Evolutionary conservation across 2,113 vertebrate species (phyloP).

Genomic region (Tor tambroides): DNA sequence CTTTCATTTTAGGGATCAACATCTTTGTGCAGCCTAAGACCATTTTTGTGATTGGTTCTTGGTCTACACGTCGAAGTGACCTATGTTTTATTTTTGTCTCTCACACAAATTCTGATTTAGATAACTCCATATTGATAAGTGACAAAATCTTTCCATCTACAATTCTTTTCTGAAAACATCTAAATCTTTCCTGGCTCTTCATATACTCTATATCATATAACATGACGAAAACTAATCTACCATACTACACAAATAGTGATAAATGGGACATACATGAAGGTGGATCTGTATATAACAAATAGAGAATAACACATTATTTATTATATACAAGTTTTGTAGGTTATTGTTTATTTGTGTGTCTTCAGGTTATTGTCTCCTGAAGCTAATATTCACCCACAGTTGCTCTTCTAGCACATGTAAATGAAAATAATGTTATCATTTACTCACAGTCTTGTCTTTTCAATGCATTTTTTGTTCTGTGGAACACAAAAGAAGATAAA

Average conservation of each 20-base stretch:
- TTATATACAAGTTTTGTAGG: not conserved
- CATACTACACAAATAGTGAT: not conserved
- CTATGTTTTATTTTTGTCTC: not conserved
- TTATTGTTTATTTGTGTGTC: not conserved
- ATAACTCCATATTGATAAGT: not conserved
- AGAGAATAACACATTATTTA: not conserved
- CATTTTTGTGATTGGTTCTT: not conserved
- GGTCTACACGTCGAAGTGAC: not conserved
- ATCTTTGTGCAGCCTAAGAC: slow-evolving; percentile 5
- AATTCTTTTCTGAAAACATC: not conserved
- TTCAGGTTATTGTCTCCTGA: not conserved
- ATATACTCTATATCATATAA: not conserved
- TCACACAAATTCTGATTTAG: not conserved
- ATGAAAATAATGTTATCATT: not conserved
- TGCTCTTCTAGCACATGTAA: not conserved
- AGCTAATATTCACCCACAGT: not conserved
- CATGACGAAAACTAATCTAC: not conserved
- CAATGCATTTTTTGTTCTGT: not conserved
- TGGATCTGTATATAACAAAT: not conserved
- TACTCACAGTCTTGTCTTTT: not conserved
- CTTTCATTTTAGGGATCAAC: slow-evolving; percentile 12
- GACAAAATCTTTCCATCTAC: not conserved
- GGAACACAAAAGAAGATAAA: not conserved
- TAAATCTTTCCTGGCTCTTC: not conserved
- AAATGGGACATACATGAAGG: not conserved